These are phyloP conservation scores for Leguminivora glycinivorella DNA, from an alignment of 1,140 invertebrate species.

Conservation along the genomic window DNA sequence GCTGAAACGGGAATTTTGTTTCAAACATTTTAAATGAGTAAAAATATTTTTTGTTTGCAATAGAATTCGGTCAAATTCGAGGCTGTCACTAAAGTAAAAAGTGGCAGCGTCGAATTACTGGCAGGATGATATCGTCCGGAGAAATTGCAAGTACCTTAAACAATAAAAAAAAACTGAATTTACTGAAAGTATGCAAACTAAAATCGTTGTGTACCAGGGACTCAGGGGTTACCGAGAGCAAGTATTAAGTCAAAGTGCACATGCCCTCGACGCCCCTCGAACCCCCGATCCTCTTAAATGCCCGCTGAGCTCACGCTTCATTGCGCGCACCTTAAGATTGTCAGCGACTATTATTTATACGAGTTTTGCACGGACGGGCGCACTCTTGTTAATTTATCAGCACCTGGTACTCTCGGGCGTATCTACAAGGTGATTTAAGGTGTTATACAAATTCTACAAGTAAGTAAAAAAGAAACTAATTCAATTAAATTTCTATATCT, in stretches of 20 bases:
- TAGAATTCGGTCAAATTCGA: too few species aligned
- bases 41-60: too few species aligned
- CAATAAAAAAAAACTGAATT: too few species aligned
- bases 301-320: constrained; percentile 21
- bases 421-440: neutral
- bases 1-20: neutral
- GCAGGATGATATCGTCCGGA: too few species aligned
- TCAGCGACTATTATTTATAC: constrained; percentile 26
- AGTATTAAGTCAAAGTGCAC: constrained; percentile 28
- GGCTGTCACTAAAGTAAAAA: too few species aligned
- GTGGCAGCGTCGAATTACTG: too few species aligned
- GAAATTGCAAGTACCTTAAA: too few species aligned
- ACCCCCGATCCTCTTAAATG: constrained; percentile 26
- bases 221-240: constrained; percentile 6
- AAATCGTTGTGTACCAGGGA: neutral
- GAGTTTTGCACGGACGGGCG: constrained; percentile 12
- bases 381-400: constrained; percentile 24
- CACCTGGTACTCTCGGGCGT: constrained; percentile 8
- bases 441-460: neutral
- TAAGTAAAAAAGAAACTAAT: too few species aligned
- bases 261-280: constrained; percentile 26
- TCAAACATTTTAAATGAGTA: neutral
- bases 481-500: too few species aligned
- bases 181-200: neutral
- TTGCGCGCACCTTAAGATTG: constrained; percentile 25